phyloP scores from a whole-genome alignment of 2,888 invertebrate genomes.

The Conops quadrifasciatus region DNA sequence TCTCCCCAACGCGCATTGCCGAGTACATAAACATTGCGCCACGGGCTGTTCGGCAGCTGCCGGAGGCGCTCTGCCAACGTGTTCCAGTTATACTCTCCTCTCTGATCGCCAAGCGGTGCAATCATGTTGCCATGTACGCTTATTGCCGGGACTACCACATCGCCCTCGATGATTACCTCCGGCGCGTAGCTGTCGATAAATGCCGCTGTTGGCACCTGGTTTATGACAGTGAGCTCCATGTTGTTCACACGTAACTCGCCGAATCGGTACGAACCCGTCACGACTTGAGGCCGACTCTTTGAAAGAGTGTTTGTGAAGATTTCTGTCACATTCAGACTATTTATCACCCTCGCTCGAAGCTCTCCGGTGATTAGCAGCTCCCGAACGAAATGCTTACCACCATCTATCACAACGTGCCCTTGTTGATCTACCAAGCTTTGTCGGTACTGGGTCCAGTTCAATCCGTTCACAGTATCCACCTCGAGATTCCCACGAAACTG shows the following conservation, averaged over 20 bases:
- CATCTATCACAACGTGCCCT: conserved; percentile 49
- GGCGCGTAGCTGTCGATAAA: conserved; percentile 51
- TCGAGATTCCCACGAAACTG: conserved; percentile 50
- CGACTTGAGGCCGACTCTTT: conserved; percentile 51
- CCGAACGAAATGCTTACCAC: conserved; percentile 48
- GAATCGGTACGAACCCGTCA: conserved; percentile 53
- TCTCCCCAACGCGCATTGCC: conserved; percentile 54
- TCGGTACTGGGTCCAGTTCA: conserved; percentile 52
- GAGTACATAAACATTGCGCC: conserved; percentile 52
- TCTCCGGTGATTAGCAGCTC: conserved; percentile 49
- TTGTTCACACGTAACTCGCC: conserved; percentile 45
- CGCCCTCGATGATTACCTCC: conserved; percentile 45
- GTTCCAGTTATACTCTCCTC: conserved; percentile 37
- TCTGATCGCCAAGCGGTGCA: conserved; percentile 40
- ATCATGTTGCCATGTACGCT: conserved; percentile 47
- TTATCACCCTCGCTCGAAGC: conserved; percentile 47
- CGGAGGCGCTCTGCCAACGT: background rate
- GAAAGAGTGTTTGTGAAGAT: conserved; percentile 52
- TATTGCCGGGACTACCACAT: conserved; percentile 50
- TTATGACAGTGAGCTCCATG: conserved; percentile 52
- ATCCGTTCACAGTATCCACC: conserved; percentile 50
- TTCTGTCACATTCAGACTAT: conserved; percentile 46
- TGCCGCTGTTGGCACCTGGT: conserved; percentile 44
- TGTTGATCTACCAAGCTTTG: conserved; percentile 47
- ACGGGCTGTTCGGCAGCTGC: conserved; percentile 41